These are phyloP conservation scores for Arrhopalites spinosus DNA, from an alignment of 2,888 invertebrate genomes.

Conservation along the genomic window DNA sequence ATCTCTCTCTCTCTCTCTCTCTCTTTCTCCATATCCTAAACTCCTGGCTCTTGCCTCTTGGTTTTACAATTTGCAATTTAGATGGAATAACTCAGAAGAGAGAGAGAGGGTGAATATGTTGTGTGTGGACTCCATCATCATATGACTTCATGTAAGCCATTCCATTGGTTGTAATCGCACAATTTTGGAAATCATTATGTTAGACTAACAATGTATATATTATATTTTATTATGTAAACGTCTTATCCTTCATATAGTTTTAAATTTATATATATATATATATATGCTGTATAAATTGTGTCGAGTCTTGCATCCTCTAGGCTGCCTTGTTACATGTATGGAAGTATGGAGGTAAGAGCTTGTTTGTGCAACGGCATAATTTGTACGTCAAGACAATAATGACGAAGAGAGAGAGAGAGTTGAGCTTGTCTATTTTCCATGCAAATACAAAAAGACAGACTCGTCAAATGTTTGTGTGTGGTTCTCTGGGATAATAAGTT, in stretches of 20 bases:
- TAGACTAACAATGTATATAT: too few relatives aligned
- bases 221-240: too few relatives aligned
- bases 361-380: conserved; percentile 19
- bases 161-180: too few relatives aligned
- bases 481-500: conserved; percentile 28
- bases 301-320: too few relatives aligned
- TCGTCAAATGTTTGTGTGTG: conserved; percentile 36
- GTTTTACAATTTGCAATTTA: conserved; percentile 33
- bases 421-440: background rate
- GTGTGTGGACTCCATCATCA: background rate
- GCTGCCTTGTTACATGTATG: background rate
- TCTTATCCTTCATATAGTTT: background rate
- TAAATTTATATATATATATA: too few relatives aligned
- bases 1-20: conserved; percentile 28
- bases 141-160: too few relatives aligned
- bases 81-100: conserved; percentile 25
- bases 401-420: conserved; percentile 11
- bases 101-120: background rate
- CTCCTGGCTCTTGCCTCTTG: background rate
- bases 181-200: too few relatives aligned
- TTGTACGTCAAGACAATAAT: conserved; percentile 31
- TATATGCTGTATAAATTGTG: too few relatives aligned
- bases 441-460: conserved; percentile 36
- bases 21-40: conserved; percentile 8
- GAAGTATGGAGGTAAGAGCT: conserved; percentile 6